These are phyloP conservation scores for Strix aluco DNA, from an alignment of 2,113 vertebrate genomes.

Conservation along the genomic window DNA sequence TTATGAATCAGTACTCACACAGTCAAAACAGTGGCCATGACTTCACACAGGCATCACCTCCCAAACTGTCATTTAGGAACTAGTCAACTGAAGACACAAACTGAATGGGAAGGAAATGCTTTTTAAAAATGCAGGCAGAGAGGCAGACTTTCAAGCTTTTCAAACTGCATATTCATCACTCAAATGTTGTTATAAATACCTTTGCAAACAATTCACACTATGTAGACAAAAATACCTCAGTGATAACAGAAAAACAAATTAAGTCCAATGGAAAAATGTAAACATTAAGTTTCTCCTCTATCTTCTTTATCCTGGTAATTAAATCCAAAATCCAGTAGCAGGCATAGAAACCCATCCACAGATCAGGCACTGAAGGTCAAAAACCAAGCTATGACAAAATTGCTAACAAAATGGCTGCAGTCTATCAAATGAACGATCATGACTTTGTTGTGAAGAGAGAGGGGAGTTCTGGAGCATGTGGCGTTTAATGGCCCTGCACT, in stretches of 20 bases:
- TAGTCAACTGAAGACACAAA: neutral
- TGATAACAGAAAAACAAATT: neutral
- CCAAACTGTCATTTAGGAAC: neutral
- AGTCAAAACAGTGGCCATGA: neutral
- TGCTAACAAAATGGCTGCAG: neutral
- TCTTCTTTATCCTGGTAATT: constrained; percentile 6
- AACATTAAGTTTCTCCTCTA: neutral
- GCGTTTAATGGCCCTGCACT: neutral
- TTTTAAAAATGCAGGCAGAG: neutral
- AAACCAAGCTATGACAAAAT: neutral
- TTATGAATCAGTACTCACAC: neutral
- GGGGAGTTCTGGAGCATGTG: neutral
- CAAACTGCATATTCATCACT: neutral
- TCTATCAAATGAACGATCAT: neutral
- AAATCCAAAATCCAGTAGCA: neutral
- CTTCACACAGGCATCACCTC: neutral
- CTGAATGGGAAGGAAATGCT: neutral
- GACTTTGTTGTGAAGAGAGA: neutral
- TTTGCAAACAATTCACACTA: neutral
- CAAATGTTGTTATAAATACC: neutral
- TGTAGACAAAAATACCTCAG: neutral
- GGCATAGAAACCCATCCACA: neutral
- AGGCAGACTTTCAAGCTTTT: neutral
- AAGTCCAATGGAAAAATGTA: neutral
- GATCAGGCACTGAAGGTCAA: neutral